Base-by-base conservation (phyloP, 2,113 vertebrate species). In the Nothobranchius kuhntae region DNA sequence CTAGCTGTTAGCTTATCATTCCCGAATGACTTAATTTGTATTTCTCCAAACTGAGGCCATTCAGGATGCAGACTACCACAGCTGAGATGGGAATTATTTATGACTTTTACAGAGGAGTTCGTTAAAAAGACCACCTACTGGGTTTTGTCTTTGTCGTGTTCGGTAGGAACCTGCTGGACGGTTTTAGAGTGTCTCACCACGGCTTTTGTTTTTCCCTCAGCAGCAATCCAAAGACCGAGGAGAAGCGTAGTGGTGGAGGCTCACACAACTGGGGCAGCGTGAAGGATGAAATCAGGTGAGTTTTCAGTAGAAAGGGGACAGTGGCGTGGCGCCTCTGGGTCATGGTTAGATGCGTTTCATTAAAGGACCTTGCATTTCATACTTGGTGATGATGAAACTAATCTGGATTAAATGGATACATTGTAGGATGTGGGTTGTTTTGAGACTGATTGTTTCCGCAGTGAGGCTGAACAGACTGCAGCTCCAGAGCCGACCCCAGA, bases 251-350 rank as follows among this genome's bases (percentile, higher is more conserved):
- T 3, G 97, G 96, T 60, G 92, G 94, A 30, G 95, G 96, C 77
- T 95, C 96, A 1, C 96, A 98, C 93, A 99, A 97, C 94, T 99
- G 98, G 98, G 96, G 96, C 84, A 96, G 90, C n/a, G 95, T 96
- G 89, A 99, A 99, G 92, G 98, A 99, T 30, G 97, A 99, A 85
- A 86, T 94, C 75, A 98, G 94, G 98, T 98, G 83, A 83, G 90
- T 84, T 40, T 52, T 53, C 6, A 52, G 15, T 8, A 44, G 9
- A 65, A 10, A 21, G 35, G 55, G 36, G 36, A 50, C 47, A 50
- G 9, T n/a, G 10, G 6, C 15, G 26, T 10, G 15, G 11, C 13
- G 7, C 15, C 21, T 44, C 38, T 51, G n/a, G 3, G 9, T 21
- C 3, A 9, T 21, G 7, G 9, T 30, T 30, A 3, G 4, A 30